These are phyloP conservation scores for Gnathonemus longibarbis DNA, from an alignment of 2,113 vertebrate genomes.

Conservation along the genomic window DNA sequence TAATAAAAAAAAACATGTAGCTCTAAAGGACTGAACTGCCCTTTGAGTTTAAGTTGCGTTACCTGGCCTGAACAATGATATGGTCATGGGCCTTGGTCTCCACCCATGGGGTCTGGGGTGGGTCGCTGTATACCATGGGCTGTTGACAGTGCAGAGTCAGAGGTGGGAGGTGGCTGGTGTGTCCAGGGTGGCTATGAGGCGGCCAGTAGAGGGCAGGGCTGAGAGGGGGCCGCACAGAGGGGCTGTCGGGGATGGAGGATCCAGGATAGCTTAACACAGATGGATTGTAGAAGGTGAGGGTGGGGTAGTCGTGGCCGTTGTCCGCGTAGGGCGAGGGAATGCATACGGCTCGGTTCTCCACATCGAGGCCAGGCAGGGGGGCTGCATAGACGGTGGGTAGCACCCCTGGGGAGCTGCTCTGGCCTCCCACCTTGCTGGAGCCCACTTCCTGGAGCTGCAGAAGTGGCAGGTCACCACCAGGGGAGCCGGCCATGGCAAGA, in stretches of 20 bases:
- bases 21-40: neutral
- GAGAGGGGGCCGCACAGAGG: constrained; percentile 51
- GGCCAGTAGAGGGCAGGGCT: constrained; percentile 75
- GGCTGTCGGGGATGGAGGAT: constrained; percentile 52
- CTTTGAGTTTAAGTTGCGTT: constrained; percentile 19
- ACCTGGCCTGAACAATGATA: constrained; percentile 58
- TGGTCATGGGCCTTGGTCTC: constrained; percentile 64
- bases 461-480: constrained; percentile 62
- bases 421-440: constrained; percentile 60
- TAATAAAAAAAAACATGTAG: neutral
- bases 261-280: constrained; percentile 66
- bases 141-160: constrained; percentile 71
- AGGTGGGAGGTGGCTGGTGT: constrained; percentile 62
- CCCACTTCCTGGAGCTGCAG: constrained; percentile 69
- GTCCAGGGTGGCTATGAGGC: constrained; percentile 59
- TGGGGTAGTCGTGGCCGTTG: constrained; percentile 65
- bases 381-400: constrained; percentile 63
- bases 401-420: constrained; percentile 56
- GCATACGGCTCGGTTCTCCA: constrained; percentile 70
- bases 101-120: constrained; percentile 68
- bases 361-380: constrained; percentile 45
- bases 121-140: constrained; percentile 68
- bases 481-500: constrained; percentile 55
- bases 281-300: constrained; percentile 74
- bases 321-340: constrained; percentile 80